These are phyloP conservation scores for Rhynchomys soricoides DNA, from an alignment of 2,113 vertebrate genomes.

Conservation along the genomic window DNA sequence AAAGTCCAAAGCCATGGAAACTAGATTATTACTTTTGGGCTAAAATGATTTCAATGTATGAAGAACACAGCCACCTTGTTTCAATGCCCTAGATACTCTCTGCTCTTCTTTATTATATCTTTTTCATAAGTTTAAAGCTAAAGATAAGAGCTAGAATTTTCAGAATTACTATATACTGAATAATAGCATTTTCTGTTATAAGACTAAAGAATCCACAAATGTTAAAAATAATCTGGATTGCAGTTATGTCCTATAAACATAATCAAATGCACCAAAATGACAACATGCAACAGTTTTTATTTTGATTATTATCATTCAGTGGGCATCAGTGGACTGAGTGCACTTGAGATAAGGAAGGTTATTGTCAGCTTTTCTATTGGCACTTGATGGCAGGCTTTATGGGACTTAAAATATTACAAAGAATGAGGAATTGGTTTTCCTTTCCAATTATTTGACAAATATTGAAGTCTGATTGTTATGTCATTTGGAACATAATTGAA, in stretches of 20 bases:
- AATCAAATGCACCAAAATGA: background rate
- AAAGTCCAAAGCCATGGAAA: background rate
- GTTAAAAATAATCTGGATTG: background rate
- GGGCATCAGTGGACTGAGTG: background rate
- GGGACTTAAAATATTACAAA: background rate
- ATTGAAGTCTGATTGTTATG: background rate
- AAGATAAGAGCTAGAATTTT: background rate
- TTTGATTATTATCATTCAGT: background rate
- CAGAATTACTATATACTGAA: background rate
- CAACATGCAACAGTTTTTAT: background rate
- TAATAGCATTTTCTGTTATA: background rate
- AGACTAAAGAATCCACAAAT: background rate
- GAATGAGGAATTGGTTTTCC: background rate
- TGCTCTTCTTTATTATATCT: background rate
- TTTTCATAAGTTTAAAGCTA: background rate
- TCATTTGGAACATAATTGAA: background rate
- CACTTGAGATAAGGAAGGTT: background rate
- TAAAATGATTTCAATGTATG: background rate
- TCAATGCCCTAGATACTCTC: background rate
- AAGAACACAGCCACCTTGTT: accelerated
- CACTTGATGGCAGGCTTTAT: background rate
- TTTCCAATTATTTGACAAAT: background rate
- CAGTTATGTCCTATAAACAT: background rate
- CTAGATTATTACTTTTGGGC: background rate
- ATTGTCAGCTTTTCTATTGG: background rate